phyloP scores from a whole-genome alignment of 2,113 vertebrate genomes.

The Nerophis ophidion region DNA sequence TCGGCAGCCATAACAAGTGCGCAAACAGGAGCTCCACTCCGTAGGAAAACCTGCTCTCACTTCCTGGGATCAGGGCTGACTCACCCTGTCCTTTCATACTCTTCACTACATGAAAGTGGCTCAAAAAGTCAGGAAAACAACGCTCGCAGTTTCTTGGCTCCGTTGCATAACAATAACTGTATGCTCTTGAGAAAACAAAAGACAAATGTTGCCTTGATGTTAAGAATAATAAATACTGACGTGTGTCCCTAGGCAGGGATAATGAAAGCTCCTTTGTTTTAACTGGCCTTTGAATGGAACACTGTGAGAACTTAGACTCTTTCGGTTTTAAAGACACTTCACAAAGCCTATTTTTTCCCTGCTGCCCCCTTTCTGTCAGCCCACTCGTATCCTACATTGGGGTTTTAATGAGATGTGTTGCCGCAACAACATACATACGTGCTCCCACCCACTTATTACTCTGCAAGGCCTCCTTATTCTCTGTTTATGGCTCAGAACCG shows the following conservation, averaged over 20 bases:
- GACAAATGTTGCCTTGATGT: slow-evolving; percentile 67
- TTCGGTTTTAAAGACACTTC: slow-evolving; percentile 26
- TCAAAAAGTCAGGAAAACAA: slow-evolving; percentile 64
- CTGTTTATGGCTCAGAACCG: slow-evolving; percentile 17
- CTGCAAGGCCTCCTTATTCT: slow-evolving; percentile 16
- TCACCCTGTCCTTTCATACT: slow-evolving; percentile 51
- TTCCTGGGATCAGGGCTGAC: slow-evolving; percentile 55
- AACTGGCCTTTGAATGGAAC: slow-evolving; percentile 22
- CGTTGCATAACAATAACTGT: slow-evolving; percentile 50
- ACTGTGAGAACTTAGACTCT: slow-evolving; percentile 27
- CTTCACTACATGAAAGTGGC: slow-evolving; percentile 62
- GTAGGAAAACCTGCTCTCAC: slow-evolving; percentile 58
- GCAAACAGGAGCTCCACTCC: slow-evolving; percentile 49
- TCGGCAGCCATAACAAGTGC: slow-evolving; percentile 59
- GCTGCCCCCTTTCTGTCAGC: slow-evolving; percentile 30
- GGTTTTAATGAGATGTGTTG: slow-evolving; percentile 59
- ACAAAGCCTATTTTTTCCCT: slow-evolving; percentile 16
- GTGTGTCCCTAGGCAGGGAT: slow-evolving; percentile 46
- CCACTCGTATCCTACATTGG: slow-evolving; percentile 25
- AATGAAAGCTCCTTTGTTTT: slow-evolving; percentile 62
- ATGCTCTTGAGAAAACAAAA: slow-evolving; percentile 44
- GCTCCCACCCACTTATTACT: slow-evolving; percentile 40
- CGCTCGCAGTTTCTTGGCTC: slow-evolving; percentile 56
- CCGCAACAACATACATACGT: slow-evolving; percentile 45
- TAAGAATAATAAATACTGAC: slow-evolving; percentile 68